Base-by-base conservation (phyloP, 2,888 invertebrate genomes). In the Calameuta idolon region DNA sequence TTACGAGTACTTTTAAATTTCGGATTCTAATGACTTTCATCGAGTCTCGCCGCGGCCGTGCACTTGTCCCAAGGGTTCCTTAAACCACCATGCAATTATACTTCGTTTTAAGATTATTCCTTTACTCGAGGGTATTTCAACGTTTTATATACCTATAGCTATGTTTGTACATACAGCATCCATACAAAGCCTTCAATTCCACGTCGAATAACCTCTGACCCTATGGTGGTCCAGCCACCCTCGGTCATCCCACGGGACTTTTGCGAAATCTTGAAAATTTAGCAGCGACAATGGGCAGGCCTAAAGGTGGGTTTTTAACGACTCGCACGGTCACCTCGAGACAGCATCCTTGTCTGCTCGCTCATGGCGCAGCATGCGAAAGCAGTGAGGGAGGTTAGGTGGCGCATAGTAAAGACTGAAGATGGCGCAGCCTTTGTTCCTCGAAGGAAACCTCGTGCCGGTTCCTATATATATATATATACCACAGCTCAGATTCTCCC, bases 321-420 rank as follows among this genome's bases (percentile, higher is more conserved):
- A 78, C 78, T 71, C 78, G 78, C 78, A 78, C 78, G 78, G 78
- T 78, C 78, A 78, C 78, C 76, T 78, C 78, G 55, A 73, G 71
- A 76, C 78, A 76, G 71, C 73, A 78, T 78, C 76, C 34, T 78
- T 75, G 76, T 33, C 69, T 75, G 55, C 55, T 75, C 15, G 31
- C 15, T 75, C 77, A 75, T 77, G 77, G 77, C 55, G 75, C 75
- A 76, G 78, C 78, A 78, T 78, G 78, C 78, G 78, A 78, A 78
- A 78, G 34, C 76, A 78, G 78, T 69, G 35, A 73, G 78, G 75
- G 75, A 71, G 12, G 71, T 78, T 75, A 75, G 35, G 78, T 73
- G 34, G 71, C 73, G 78, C 78, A 78, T 78, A 78, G 73, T 33
- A 78, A 78, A 55, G 71, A 71, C 71, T 34, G 3, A 34, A 34